phyloP scores from a whole-genome alignment of 2,113 vertebrate species.

The Edolisoma coerulescens region DNA sequence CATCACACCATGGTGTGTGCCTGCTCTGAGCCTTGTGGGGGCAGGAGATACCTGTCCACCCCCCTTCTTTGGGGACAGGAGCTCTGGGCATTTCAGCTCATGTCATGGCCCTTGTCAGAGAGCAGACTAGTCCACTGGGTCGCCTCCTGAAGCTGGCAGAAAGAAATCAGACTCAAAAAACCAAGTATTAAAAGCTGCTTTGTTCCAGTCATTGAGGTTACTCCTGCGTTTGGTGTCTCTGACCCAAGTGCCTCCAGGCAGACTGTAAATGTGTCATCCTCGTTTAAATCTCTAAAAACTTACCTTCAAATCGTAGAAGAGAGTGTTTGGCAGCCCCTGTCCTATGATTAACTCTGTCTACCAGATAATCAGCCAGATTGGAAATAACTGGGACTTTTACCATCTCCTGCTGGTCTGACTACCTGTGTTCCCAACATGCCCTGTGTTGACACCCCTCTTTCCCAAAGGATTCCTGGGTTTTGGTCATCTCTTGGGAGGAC shows the following conservation, averaged over 20 bases:
- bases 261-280: not conserved
- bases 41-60: not conserved
- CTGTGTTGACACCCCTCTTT: not conserved
- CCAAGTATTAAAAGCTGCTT: not conserved
- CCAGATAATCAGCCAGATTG: not conserved
- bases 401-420: not conserved
- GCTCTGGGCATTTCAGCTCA: not conserved
- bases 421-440: not conserved
- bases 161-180: not conserved
- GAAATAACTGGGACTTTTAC: not conserved
- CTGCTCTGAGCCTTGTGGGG: not conserved
- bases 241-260: not conserved
- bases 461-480: not conserved
- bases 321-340: not conserved
- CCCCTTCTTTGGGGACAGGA: not conserved
- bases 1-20: accelerated
- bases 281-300: not conserved
- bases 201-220: not conserved
- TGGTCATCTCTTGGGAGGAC: not conserved
- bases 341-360: not conserved
- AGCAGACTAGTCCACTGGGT: not conserved
- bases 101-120: not conserved
- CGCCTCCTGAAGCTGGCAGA: not conserved
- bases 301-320: not conserved
- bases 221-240: not conserved